These are phyloP conservation scores for Chiroxiphia lanceolata DNA, from an alignment of 2,797 vertebrate genomes.

Conservation along the genomic window DNA sequence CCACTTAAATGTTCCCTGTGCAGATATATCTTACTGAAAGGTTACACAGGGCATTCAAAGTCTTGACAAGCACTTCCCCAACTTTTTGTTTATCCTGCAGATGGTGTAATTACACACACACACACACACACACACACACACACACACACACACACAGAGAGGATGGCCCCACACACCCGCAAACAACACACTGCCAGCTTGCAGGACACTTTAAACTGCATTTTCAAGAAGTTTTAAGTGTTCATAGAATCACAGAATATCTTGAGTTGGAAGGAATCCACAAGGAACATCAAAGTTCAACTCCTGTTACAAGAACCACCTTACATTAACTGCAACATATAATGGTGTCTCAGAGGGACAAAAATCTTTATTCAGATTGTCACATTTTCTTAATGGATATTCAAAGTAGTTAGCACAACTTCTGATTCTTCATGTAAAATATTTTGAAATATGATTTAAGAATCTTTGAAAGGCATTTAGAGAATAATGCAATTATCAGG, in stretches of 20 bases:
- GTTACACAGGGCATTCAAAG: not conserved
- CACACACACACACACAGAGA: no score
- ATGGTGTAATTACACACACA: not conserved
- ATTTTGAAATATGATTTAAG: not conserved
- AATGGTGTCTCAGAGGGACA: not conserved
- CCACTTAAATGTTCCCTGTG: not conserved
- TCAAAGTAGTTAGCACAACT: not conserved
- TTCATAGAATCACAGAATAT: not conserved
- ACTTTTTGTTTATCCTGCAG: not conserved
- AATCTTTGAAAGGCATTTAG: not conserved
- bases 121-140: no score
- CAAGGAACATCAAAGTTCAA: fast-evolving
- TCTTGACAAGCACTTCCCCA: not conserved
- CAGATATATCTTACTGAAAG: not conserved
- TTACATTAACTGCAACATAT: not conserved
- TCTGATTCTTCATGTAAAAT: not conserved
- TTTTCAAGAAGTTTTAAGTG: not conserved
- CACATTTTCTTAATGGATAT: not conserved
- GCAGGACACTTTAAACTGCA: not conserved
- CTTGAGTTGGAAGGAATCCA: not conserved
- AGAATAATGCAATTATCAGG: not conserved
- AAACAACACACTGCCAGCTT: not conserved
- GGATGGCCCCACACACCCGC: not conserved
- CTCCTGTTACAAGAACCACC: not conserved
- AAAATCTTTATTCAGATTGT: not conserved